Conservation (phyloP, 2,888 invertebrate species). For the Pyrrhosoma nymphula region DNA sequence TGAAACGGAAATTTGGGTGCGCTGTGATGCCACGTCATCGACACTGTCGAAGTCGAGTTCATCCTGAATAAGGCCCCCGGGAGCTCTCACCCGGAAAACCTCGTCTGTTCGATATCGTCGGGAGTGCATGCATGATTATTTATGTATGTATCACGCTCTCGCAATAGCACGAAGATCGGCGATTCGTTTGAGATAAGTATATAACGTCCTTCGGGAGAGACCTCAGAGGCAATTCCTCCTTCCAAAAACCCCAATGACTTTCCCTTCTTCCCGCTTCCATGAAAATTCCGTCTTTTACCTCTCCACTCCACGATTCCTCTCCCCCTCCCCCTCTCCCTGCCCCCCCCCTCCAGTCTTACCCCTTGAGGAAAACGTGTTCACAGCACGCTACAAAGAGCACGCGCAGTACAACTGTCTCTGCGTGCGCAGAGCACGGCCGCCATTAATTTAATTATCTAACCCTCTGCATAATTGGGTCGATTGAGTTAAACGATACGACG, state of each 20-base stretch:
- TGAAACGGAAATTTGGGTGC: too few species aligned
- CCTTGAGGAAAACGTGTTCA: conserved; percentile 3
- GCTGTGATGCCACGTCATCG: too few species aligned
- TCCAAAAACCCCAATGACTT: neutral
- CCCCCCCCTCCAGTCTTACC: neutral
- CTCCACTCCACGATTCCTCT: neutral
- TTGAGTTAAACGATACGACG: conserved; percentile 48
- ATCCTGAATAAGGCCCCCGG: too few species aligned
- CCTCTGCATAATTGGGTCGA: conserved; percentile 63
- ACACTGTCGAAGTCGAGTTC: too few species aligned
- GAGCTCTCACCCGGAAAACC: neutral
- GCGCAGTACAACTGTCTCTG: neutral
- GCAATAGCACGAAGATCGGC: neutral
- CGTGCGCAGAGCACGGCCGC: conserved; percentile 29
- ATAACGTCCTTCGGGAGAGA: neutral
- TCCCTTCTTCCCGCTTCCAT: neutral
- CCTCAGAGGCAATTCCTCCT: neutral
- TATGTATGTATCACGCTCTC: neutral
- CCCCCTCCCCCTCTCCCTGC: neutral
- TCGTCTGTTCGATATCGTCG: neutral
- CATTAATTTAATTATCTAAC: conserved; percentile 66
- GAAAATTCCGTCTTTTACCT: neutral
- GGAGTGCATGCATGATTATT: conserved; percentile 30
- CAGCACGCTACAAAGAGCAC: conserved; percentile 43
- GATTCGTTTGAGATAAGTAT: conserved; percentile 29